Evolutionary conservation across 2,888 invertebrate genomes (phyloP), one percentile per base, ranked within the genome.

Genomic region (Agrochola litura): DNA sequence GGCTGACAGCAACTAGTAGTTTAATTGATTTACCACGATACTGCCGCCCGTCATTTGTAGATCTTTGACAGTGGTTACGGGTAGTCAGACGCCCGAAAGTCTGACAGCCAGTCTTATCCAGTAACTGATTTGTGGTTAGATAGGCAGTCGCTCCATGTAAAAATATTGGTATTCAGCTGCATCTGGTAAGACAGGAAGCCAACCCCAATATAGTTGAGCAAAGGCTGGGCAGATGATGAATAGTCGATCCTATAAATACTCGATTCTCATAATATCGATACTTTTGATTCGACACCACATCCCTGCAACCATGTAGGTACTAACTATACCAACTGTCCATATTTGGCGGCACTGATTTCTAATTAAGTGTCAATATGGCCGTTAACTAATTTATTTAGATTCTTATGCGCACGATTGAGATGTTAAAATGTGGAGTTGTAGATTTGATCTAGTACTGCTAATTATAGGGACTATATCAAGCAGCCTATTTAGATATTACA

Each of bases 351-450:
- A 70, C 60, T 66, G 73, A 76, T 72, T 70, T 73, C 56, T 68
- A 84, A 79, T 77, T 66, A 77, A 63, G 58, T 69, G 65, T 46
- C 68, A 77, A 68, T 70, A 30, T 49, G 54, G 68, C 43, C 25
- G 71, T 74, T 77, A 54, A 61, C 41, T 72, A 72, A 76, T 76
- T 83, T 69, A 85, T 81, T 79, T 70, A 70, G 37, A 84, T 73
- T 67, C 43, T 30, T 61, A 63, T 60, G 8, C 6, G 16, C 64
- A 12, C 25, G 52, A 83, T 81, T 85, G 54, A 85, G 70, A 81
- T 65, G 76, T 83, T 73, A 30, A 25, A 16, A 25, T 52, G 6
- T 43, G 2, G n/a, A 64, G 14, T 54, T 22, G 22, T 58, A 43
- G 14, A 19, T 37, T 73, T 54, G 14, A 73, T 49, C 3, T 46